Evolutionary conservation across 2,113 vertebrate species (phyloP), one percentile per base, ranked within the genome.

Genomic region (Laticauda laticaudata): DNA sequence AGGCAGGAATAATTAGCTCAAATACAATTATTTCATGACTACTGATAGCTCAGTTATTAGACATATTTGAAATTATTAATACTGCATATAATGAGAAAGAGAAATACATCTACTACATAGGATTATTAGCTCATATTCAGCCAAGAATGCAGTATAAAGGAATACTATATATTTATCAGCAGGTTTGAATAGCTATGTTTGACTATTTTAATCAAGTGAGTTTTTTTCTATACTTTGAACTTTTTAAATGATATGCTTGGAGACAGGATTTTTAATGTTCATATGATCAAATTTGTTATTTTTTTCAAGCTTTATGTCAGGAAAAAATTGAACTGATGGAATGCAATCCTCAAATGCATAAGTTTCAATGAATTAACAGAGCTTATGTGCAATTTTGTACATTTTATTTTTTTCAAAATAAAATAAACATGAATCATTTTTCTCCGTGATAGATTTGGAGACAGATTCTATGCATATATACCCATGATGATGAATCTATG

Each of bases 61-160:
- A 75, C 92, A 92, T 86, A 59, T 92, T 20, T 90, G 91, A 91
- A 90, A 93, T 59, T 88, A n/a, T 20, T 48, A 93, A 91, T 1
- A 92, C 90, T 91, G 85, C 69, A 69, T 92, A 93, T 95, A 93
- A 87, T 64, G 88, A 96, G 93, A 95, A 94, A 39, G 85, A 94
- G 56, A 53, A 94, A 43, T 90, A 97, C 94, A 96, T 94, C 96
- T 56, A 10, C 93, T 95, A 96, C 92, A 87, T 56, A 2, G 1
- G 93, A 95, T 91, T 93, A 96, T 53, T 94, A 93, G 94, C 91
- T 95, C n/a, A 6, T 69, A 92, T 11, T 61, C 89, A 93, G 92
- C 91, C 48, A 91, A 94, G 96, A 96, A 92, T 7, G 34, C 91
- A 96, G 94, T 94, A 94, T 14, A 55, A 9, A 88, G 23, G 24